Conservation (phyloP, 2,797 vertebrate genomes). For the Oreochromis mossambicus region DNA sequence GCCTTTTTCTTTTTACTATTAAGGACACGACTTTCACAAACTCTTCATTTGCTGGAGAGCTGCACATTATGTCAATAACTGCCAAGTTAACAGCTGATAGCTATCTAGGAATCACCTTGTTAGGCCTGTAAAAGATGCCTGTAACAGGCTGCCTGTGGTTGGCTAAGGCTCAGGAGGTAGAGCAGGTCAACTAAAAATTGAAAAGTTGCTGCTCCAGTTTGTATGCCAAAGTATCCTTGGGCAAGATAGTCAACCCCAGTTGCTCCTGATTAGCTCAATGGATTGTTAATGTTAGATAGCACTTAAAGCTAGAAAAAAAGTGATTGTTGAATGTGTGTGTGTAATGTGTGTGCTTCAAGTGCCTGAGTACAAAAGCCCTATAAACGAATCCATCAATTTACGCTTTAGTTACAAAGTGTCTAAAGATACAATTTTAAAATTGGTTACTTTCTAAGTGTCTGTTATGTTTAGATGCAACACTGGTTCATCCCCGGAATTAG, state of each 20-base stretch:
- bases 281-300: neutral
- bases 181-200: neutral
- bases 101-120: neutral
- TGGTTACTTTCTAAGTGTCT: neutral
- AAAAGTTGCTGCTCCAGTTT: neutral
- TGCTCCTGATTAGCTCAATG: neutral
- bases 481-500: neutral
- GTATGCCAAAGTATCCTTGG: neutral
- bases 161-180: neutral
- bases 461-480: neutral
- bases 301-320: neutral
- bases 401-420: neutral
- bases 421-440: neutral
- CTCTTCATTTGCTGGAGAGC: neutral
- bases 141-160: neutral
- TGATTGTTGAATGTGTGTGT: neutral
- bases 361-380: neutral
- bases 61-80: rapidly evolving
- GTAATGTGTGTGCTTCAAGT: neutral
- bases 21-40: neutral
- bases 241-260: neutral
- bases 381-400: neutral
- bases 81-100: neutral
- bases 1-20: neutral
- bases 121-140: neutral